Conservation (phyloP, 2,113 vertebrate genomes). For the Malurus alboscapulatus region DNA sequence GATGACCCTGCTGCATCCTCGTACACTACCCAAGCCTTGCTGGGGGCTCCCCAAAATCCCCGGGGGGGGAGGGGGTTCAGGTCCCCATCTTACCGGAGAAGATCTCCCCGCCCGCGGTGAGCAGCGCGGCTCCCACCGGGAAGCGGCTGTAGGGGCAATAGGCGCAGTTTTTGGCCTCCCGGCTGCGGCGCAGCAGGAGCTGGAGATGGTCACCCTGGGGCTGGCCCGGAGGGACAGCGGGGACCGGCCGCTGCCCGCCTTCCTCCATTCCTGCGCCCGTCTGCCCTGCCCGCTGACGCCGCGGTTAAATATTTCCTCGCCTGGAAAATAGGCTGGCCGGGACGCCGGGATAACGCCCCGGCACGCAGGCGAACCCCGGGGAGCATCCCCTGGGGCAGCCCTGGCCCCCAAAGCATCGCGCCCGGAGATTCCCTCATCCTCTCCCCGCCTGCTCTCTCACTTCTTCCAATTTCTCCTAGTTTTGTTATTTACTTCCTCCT, state of each 20-base stretch:
- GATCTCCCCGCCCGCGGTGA: slow-evolving; percentile 82
- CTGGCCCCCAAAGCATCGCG: background rate
- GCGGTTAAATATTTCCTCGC: slow-evolving; percentile 55
- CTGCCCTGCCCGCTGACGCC: slow-evolving; percentile 8
- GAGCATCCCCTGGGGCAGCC: background rate
- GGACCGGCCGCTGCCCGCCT: background rate
- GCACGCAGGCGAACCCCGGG: background rate
- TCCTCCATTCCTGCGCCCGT: slow-evolving; percentile 19
- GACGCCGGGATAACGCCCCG: background rate
- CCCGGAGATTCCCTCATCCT: fast-evolving
- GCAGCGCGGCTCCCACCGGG: slow-evolving; percentile 86
- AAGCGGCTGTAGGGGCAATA: slow-evolving; percentile 93
- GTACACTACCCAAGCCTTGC: fast-evolving
- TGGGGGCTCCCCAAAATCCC: background rate
- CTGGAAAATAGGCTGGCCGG: background rate
- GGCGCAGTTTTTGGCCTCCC: slow-evolving; percentile 80
- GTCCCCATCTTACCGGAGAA: slow-evolving; percentile 79
- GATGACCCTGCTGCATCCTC: background rate
- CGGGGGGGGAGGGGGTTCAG: fast-evolving
- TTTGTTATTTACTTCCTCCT: background rate
- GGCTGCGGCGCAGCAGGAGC: slow-evolving; percentile 77
- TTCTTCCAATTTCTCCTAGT: background rate
- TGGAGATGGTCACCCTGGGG: slow-evolving; percentile 39
- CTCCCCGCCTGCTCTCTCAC: background rate
- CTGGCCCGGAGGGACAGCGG: background rate